A percentile compares a stretch with the other conserved stretches of the same genome.
These are phyloP conservation scores for Ephialtes manifestator DNA, from an alignment of 2,888 invertebrate genomes.

Conservation along the genomic window DNA sequence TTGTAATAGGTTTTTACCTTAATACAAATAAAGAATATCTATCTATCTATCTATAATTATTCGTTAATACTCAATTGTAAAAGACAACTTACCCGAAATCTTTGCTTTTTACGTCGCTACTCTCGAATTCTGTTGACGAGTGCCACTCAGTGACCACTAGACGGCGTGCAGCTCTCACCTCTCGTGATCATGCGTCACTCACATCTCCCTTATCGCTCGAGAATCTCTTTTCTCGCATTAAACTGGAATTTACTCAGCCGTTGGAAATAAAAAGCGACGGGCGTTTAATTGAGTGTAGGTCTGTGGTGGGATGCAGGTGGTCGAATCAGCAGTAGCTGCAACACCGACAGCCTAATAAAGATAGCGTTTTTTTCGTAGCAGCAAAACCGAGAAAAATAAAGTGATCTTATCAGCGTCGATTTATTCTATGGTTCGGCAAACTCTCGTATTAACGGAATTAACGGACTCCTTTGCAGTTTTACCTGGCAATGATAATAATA, in stretches of 20 bases:
- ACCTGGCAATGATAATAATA: not conserved
- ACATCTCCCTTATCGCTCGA: constrained; percentile 28
- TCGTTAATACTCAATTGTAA: too few species aligned
- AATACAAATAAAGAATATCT: too few species aligned
- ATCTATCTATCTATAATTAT: too few species aligned
- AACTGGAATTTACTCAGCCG: constrained; percentile 45
- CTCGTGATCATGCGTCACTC: constrained; percentile 27
- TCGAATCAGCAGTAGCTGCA: constrained; percentile 33
- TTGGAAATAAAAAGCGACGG: constrained; percentile 8
- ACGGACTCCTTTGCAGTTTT: constrained; percentile 3
- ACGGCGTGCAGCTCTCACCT: not conserved
- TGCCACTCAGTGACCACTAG: not conserved
- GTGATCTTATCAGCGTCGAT: constrained; percentile 42
- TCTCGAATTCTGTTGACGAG: not conserved
- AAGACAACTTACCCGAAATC: constrained; percentile 25
- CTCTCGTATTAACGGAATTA: constrained; percentile 26
- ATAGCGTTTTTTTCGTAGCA: constrained; percentile 38
- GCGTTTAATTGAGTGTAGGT: constrained; percentile 38
- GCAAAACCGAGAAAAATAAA: not conserved
- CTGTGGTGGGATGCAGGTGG: constrained; percentile 14
- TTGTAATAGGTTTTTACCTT: too few species aligned
- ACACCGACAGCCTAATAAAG: constrained; percentile 41
- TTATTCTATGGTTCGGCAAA: constrained; percentile 12
- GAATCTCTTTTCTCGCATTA: constrained; percentile 30
- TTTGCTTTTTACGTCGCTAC: constrained; percentile 19